Base-by-base conservation (phyloP, 2,888 invertebrate genomes). In the Agriotes lineatus region DNA sequence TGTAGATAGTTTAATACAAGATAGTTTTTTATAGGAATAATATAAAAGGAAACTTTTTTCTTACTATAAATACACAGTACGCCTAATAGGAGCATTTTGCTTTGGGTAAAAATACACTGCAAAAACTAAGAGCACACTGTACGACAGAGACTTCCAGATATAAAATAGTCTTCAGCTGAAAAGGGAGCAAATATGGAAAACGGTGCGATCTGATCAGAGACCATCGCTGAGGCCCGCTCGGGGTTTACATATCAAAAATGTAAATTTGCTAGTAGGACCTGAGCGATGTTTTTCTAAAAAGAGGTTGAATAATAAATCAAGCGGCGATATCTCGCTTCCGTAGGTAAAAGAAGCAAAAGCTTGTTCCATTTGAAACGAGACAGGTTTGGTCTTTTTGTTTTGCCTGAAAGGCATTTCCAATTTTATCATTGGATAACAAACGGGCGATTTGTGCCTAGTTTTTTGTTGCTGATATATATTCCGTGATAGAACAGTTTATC, bases 241-340 rank as follows among this genome's bases (percentile, higher is more conserved):
- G 22, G 48, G 10, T 20, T 22, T 48, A 10, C 48, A 48, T 22
- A 48, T 48, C 48, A 48, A 48, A 48, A 48, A 48, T 48, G 48
- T 48, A 48, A 48, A 48, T 48, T 48, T 48, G 22, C 1, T 9
- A n/a, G n/a, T 10, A 48, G 22, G 22, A 25, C 48, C 22, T 22
- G 22, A 22, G 22, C 12, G 48, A 20, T 48, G 48, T 48, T 48
- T 48, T 48, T 22, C 48, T 22, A 6, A 20, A 48, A 25, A 48
- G 54, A 54, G 54, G 16, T 18, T 54, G 52, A 35, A 37, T 54
- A 54, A 54, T 54, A 54, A 54, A 54, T 54, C 54, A 54, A 18
- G 54, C 37, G 20, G 35, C 19, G 37, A 54, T 54, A 54, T 54
- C 54, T 54, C 18, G 54, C 18, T 54, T 54, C 37, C 37, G 9